Evolutionary conservation across 2,797 vertebrate species (phyloP).

Genomic region (Limosa lapponica): DNA sequence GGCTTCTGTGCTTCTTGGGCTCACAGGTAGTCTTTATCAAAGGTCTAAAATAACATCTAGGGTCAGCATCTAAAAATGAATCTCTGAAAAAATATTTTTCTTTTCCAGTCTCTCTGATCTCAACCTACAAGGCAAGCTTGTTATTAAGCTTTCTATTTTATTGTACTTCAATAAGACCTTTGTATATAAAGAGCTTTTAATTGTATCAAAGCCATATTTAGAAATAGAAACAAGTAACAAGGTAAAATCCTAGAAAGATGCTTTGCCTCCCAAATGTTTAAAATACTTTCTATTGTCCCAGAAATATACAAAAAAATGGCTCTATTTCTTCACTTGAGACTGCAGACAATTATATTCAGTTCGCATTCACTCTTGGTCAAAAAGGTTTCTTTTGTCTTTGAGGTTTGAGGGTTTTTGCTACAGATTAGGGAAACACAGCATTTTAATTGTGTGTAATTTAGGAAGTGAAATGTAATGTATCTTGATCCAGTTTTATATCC

Average conservation of each 20-base stretch:
- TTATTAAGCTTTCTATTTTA: background rate
- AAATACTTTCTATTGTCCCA: background rate
- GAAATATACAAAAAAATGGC: background rate
- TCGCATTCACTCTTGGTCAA: background rate
- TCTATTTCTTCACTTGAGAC: background rate
- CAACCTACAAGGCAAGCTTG: background rate
- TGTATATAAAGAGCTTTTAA: background rate
- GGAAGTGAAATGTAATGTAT: background rate
- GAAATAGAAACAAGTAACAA: background rate
- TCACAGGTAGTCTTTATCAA: background rate
- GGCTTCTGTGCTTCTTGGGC: background rate
- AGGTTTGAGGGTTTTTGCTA: fast-evolving
- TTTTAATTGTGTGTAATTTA: background rate
- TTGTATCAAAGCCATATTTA: background rate
- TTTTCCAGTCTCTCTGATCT: background rate
- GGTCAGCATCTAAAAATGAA: background rate
- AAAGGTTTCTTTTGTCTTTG: background rate
- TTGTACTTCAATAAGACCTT: background rate
- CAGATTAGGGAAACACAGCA: background rate
- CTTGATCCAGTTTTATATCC: background rate
- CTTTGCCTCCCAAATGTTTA: background rate
- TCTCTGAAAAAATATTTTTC: background rate
- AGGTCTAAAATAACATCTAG: background rate
- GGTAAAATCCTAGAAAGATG: background rate
- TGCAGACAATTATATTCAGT: background rate